A percentile compares a stretch with the other conserved stretches of the same genome.
Evolutionary conservation across 2,113 vertebrate genomes (phyloP).

Genomic region (Podarcis muralis): DNA sequence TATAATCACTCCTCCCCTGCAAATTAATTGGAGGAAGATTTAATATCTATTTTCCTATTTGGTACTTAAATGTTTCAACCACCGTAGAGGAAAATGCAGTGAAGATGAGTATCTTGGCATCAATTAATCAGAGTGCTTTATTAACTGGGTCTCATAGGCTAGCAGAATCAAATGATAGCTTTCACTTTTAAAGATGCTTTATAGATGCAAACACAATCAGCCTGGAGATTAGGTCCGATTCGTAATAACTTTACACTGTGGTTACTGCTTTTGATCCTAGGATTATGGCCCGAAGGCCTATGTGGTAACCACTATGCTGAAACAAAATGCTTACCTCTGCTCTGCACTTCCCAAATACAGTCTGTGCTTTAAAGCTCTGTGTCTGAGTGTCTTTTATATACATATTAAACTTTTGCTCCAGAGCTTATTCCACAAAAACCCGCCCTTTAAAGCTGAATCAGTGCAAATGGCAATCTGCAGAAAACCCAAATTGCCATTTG

Average conservation of each 20-base stretch:
- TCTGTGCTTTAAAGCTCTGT: no score
- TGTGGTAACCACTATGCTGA: background rate
- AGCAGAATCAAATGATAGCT: conserved; percentile 60
- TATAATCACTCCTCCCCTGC: conserved; percentile 18
- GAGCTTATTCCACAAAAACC: no score
- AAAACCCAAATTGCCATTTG: no score
- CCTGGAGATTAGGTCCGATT: conserved; percentile 62
- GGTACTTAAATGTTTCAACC: conserved; percentile 44
- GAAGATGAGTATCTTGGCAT: conserved; percentile 55
- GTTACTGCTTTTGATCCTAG: background rate
- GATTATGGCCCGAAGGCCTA: background rate
- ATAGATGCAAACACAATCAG: conserved; percentile 53
- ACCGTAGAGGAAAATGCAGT: background rate
- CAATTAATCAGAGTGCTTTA: conserved; percentile 62
- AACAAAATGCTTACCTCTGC: background rate
- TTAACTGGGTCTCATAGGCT: conserved; percentile 54
- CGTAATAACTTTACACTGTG: background rate
- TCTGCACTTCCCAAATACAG: no score
- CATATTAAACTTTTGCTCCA: no score
- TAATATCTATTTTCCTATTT: conserved; percentile 29
- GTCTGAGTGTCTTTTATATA: no score
- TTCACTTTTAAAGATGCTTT: conserved; percentile 60
- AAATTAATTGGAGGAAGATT: conserved; percentile 30
- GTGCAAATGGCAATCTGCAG: no score
- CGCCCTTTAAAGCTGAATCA: no score